These are phyloP conservation scores for Mimachlamys varia DNA, from an alignment of 2,888 invertebrate species.

Conservation along the genomic window DNA sequence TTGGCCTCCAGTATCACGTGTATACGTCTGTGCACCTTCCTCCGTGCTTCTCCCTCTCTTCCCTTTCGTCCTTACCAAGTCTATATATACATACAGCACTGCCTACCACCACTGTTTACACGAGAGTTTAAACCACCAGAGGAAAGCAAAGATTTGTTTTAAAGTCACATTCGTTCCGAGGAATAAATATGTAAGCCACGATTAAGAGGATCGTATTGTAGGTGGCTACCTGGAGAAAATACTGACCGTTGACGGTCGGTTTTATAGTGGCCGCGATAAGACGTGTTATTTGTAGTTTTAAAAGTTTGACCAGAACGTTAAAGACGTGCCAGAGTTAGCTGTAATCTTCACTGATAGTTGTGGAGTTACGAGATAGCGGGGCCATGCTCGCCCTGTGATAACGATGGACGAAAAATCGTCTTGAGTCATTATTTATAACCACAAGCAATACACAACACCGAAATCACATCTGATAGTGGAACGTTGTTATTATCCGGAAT, in stretches of 20 bases:
- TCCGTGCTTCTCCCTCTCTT: neutral
- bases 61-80: neutral
- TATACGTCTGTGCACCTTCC: neutral
- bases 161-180: neutral
- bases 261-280: neutral
- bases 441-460: neutral
- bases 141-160: slow-evolving; percentile 31
- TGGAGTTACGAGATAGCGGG: neutral
- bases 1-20: neutral
- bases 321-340: slow-evolving; percentile 20
- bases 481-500: neutral
- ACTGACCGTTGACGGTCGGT: neutral
- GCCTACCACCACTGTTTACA: neutral
- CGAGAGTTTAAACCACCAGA: slow-evolving; percentile 13
- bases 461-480: neutral
- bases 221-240: slow-evolving; percentile 11
- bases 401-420: neutral
- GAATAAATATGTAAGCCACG: neutral
- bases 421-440: neutral
- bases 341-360: neutral
- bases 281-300: neutral
- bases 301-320: slow-evolving; percentile 25
- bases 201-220: neutral
- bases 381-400: neutral
- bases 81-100: slow-evolving; percentile 22